Evolutionary conservation across 2,797 vertebrate species (phyloP).

Genomic region (Melanotaenia maccullochi): DNA sequence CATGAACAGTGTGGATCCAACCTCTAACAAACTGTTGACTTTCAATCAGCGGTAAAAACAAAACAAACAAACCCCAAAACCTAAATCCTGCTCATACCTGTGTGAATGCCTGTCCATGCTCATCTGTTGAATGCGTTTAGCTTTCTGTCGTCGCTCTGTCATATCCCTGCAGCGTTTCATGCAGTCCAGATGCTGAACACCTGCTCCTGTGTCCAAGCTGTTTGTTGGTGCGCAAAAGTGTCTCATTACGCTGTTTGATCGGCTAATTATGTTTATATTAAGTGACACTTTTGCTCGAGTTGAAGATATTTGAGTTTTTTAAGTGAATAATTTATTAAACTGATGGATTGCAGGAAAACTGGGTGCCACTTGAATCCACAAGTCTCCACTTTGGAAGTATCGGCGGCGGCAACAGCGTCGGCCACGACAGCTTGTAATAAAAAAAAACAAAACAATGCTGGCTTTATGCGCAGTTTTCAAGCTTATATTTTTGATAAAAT

Average conservation of each 20-base stretch:
- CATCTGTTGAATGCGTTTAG: slow-evolving; percentile 71
- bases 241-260: neutral
- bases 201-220: slow-evolving; percentile 24
- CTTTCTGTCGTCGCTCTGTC: slow-evolving; percentile 19
- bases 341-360: slow-evolving; percentile 29
- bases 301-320: slow-evolving; percentile 19
- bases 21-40: slow-evolving; percentile 88
- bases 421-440: slow-evolving; percentile 30
- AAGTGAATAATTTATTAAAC: slow-evolving; percentile 32
- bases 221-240: slow-evolving; percentile 37
- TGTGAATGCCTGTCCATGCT: slow-evolving; percentile 50
- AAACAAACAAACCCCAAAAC: neutral
- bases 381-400: slow-evolving; percentile 55
- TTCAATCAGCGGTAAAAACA: slow-evolving; percentile 87
- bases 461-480: slow-evolving; percentile 16
- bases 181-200: slow-evolving; percentile 33
- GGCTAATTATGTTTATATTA: slow-evolving; percentile 4
- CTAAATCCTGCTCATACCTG: slow-evolving; percentile 12
- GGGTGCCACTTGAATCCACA: slow-evolving; percentile 56
- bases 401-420: neutral
- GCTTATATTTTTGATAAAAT: slow-evolving; percentile 23
- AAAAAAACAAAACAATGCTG: slow-evolving; percentile 5
- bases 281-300: slow-evolving; percentile 16
- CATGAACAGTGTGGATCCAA: slow-evolving; percentile 86
- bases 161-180: slow-evolving; percentile 51